Evolutionary conservation across 2,888 invertebrate species (phyloP).

Genomic region (Ornithoptera priamus): DNA sequence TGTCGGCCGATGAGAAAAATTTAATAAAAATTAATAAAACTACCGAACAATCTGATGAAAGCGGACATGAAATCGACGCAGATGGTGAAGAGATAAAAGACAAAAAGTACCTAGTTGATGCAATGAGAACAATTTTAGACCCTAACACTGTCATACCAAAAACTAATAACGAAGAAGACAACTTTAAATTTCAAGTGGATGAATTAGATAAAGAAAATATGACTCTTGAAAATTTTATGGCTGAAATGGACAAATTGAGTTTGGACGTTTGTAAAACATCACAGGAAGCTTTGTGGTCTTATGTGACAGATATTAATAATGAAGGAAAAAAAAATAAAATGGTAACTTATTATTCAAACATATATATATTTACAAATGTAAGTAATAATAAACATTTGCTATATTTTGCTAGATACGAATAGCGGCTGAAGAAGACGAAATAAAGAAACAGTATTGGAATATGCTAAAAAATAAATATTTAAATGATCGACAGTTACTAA

Average conservation of each 20-base stretch:
- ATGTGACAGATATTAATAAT: conserved; percentile 66
- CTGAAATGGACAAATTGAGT: conserved; percentile 69
- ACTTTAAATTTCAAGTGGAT: conserved; percentile 57
- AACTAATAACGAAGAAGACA: conserved; percentile 50
- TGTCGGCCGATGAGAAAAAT: conserved; percentile 65
- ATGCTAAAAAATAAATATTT: conserved; percentile 67
- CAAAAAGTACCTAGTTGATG: conserved; percentile 66
- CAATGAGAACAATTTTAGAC: conserved; percentile 65
- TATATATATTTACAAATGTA: too few relatives aligned
- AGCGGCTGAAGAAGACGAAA: conserved; percentile 71
- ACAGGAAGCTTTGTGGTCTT: conserved; percentile 68
- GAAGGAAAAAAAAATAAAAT: conserved; percentile 68
- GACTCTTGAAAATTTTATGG: conserved; percentile 62
- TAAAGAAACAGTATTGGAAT: conserved; percentile 71
- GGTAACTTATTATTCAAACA: conserved; percentile 44
- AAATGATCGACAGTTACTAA: conserved; percentile 40
- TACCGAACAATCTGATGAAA: conserved; percentile 63
- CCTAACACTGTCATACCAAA: conserved; percentile 54
- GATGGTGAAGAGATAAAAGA: conserved; percentile 64
- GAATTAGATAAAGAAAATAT: conserved; percentile 57
- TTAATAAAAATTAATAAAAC: conserved; percentile 51
- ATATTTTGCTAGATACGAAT: conserved; percentile 53
- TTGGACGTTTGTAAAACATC: conserved; percentile 70
- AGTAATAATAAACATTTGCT: conserved; percentile 2
- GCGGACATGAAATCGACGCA: conserved; percentile 64